Base-by-base conservation (phyloP, 2,888 invertebrate species). In the Harpagoxenus sublaevis region DNA sequence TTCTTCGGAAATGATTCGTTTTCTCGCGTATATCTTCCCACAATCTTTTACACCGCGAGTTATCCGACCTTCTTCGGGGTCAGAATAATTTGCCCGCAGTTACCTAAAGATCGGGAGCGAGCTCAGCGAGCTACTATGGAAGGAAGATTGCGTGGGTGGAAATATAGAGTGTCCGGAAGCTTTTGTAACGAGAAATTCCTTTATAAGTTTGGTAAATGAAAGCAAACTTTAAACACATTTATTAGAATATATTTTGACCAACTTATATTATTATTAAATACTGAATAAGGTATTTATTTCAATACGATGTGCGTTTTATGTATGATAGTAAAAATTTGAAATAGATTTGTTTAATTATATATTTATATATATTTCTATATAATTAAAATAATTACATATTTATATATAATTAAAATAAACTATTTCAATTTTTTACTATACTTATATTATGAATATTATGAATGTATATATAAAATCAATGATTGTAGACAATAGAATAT, bases 1-100 rank as follows among this genome's bases (percentile, higher is more conserved):
- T 48, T 68, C 78, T 28, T 73, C 23, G 18, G 48, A 68, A 79
- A 84, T 79, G 28, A 60, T 48, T 78, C 53, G 18, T 42, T 73
- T 60, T 78, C 18, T 31, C 63, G 28, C 48, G 51, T 53, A 57
- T 60, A 57, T 60, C 48, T 45, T 55, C 39, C n/a, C 48, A 39
- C 73, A 65, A 83, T 65, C 28, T 65, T 77, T 53, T 35, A 12
- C 51, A 10, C 23, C 23, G 23, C 42, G 31, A 2, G 45, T 45
- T 63, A 57, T 75, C 55, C 60, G n/a, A 68, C 53, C 48, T 82
- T 55, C 65, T 60, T 18, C 39, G 28, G 60, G n/a, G n/a, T 78
- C 77, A 51, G 28, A 83, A 68, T 51, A 60, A 65, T 73, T 42
- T 42, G 9, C 57, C 23, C 45, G 60, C 60, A 70, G 31, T 68